Conservation (phyloP, 1,140 invertebrate species). For the Achroia grisella region DNA sequence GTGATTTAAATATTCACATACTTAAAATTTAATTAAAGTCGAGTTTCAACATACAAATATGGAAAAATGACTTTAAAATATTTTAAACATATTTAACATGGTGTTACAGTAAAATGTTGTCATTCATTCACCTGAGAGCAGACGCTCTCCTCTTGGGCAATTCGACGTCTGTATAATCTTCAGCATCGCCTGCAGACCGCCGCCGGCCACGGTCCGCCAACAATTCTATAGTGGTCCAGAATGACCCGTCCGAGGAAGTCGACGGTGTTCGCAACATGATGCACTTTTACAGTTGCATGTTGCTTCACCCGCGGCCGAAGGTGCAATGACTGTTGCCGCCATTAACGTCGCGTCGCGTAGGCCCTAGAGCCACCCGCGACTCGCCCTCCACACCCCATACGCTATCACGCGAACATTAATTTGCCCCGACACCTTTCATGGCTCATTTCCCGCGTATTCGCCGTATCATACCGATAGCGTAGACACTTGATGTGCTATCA, state of each 20-base stretch:
- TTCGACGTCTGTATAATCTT: slow-evolving; percentile 26
- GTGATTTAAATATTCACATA: too few species aligned
- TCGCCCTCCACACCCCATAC: slow-evolving; percentile 36
- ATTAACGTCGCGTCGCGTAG: slow-evolving; percentile 31
- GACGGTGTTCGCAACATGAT: slow-evolving; percentile 59
- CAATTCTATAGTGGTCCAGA: slow-evolving; percentile 71
- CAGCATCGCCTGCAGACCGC: slow-evolving; percentile 43
- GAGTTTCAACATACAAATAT: background rate
- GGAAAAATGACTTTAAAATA: too few species aligned
- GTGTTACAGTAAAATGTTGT: too few species aligned
- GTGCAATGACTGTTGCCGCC: slow-evolving; percentile 64
- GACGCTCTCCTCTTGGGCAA: slow-evolving; percentile 33
- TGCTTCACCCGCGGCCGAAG: slow-evolving; percentile 39
- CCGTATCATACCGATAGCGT: slow-evolving; percentile 19
- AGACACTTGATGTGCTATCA: slow-evolving; percentile 28
- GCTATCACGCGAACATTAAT: slow-evolving; percentile 66
- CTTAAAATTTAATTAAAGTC: background rate
- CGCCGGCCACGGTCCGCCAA: slow-evolving; percentile 57
- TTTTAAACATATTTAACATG: too few species aligned
- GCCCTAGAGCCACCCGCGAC: slow-evolving; percentile 17
- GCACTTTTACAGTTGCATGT: slow-evolving; percentile 32
- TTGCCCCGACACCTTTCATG: slow-evolving; percentile 46
- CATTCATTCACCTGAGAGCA: slow-evolving; percentile 39
- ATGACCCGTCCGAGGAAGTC: slow-evolving; percentile 56
- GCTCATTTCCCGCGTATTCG: slow-evolving; percentile 34